Conservation (phyloP, 1,140 invertebrate genomes). For the Macrobrachium rosenbergii region DNA sequence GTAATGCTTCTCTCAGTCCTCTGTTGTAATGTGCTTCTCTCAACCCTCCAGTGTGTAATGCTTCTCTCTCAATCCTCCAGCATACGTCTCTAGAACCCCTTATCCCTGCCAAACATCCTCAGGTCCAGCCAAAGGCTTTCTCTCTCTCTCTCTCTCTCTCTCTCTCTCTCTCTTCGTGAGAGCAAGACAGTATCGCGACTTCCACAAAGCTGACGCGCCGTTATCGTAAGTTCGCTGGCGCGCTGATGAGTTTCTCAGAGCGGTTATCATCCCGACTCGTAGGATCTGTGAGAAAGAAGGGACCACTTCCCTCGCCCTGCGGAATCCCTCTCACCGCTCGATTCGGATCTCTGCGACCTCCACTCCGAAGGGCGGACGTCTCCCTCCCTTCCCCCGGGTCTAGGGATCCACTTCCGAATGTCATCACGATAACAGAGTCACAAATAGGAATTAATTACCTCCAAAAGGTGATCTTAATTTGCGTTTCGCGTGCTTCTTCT, state of each 20-base stretch:
- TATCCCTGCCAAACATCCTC: not conserved
- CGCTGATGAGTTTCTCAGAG: no score
- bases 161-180: no score
- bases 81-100: not conserved
- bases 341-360: not conserved
- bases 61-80: no score
- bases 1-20: no score
- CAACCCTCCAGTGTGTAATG: no score
- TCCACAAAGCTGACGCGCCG: not conserved
- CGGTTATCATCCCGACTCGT: not conserved
- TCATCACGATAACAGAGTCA: slow-evolving; percentile 51
- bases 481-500: slow-evolving; percentile 47
- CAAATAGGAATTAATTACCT: slow-evolving; percentile 62
- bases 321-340: not conserved
- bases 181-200: not conserved
- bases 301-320: not conserved
- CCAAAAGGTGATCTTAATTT: slow-evolving; percentile 50
- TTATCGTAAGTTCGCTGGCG: not conserved
- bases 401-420: not conserved
- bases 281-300: not conserved
- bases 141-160: no score
- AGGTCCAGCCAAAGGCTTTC: no score
- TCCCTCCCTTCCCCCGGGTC: not conserved
- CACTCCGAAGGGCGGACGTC: not conserved
- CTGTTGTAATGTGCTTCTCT: no score